Evolutionary conservation across 1,140 invertebrate species (phyloP), one percentile per base, ranked within the genome.

Genomic region (Zaprionus nigranus): DNA sequence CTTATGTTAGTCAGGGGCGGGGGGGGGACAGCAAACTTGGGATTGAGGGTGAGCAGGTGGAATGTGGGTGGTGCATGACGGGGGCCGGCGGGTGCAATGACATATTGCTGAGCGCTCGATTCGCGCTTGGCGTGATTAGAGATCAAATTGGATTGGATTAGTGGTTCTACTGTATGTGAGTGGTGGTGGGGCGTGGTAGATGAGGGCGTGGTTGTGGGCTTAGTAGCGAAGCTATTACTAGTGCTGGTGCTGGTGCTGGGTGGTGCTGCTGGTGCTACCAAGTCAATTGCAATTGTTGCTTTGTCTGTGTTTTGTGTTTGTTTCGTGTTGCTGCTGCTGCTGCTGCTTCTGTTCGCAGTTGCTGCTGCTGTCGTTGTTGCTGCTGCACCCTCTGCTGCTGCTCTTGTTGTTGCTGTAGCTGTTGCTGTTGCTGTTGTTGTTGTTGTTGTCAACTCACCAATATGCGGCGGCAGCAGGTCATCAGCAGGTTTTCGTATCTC

Each of bases 401-500:
- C 6, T 61, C 7, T 5, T 46, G 62, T 13, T 66, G 63, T 46
- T 36, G 53, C 22, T 68, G 38, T 34, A 58, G 68, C 53, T 71
- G 66, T 22, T 34, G 57, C 24, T 67, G 51, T 56, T 53, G 60
- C 11, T 54, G 49, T 62, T 63, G 67, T 73, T 53, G 60, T 13
- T 54, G 49, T 62, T 63, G 67, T 73, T 79, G 65, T 81, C 43
- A 92, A 92, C 91, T 92, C 91, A 92, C 91, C 91, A 92, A 92
- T 90, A 59, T 92, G 91, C 78, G 91, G 91, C 65, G 91, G 91
- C 79, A 92, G 79, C 74, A 92, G 68, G 75, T 92, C 90, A 20
- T 92, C 82, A 56, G 83, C 66, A 7, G 91, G 91, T 62, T 91
- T 79, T 40, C 83, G 79, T 66, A 92, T 92, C 72, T 92, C 91